Conservation (phyloP, 2,888 invertebrate genomes). For the Poecilobothrus nobilitatus region DNA sequence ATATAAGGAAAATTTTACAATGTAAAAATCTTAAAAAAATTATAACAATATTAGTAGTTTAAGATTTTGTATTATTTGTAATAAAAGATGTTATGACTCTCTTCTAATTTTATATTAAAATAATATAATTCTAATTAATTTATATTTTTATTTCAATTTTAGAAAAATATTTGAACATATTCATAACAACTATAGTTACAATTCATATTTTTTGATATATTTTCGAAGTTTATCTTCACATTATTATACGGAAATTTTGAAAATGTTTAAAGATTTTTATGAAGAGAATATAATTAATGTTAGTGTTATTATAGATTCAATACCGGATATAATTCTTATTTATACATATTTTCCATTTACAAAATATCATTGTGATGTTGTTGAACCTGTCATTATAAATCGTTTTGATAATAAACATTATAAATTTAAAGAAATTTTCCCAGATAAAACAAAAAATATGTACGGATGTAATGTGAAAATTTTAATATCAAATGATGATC, state of each 20-base stretch:
- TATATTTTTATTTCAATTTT: background rate
- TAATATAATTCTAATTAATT: no score
- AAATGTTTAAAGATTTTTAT: slow-evolving; percentile 7
- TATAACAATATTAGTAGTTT: no score
- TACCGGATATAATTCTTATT: background rate
- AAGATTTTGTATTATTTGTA: no score
- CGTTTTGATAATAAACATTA: background rate
- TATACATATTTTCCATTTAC: slow-evolving; percentile 14
- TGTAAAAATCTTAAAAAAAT: no score
- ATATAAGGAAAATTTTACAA: no score
- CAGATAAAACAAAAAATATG: slow-evolving; percentile 15
- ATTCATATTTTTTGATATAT: background rate
- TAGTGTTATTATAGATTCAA: slow-evolving; percentile 2
- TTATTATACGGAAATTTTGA: background rate
- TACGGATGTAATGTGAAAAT: slow-evolving; percentile 13
- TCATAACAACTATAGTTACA: background rate
- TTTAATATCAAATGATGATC: slow-evolving; percentile 14
- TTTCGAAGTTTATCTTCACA: background rate
- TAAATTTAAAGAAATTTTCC: slow-evolving; percentile 9
- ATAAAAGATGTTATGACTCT: no score
- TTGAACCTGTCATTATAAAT: background rate
- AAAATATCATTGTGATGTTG: slow-evolving; percentile 2
- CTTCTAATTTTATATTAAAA: no score
- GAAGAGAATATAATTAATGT: slow-evolving; percentile 7
- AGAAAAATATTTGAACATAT: background rate